Evolutionary conservation across 2,797 vertebrate species (phyloP), one percentile per base, ranked within the genome.

Genomic region (Epinephelus malabaricus): DNA sequence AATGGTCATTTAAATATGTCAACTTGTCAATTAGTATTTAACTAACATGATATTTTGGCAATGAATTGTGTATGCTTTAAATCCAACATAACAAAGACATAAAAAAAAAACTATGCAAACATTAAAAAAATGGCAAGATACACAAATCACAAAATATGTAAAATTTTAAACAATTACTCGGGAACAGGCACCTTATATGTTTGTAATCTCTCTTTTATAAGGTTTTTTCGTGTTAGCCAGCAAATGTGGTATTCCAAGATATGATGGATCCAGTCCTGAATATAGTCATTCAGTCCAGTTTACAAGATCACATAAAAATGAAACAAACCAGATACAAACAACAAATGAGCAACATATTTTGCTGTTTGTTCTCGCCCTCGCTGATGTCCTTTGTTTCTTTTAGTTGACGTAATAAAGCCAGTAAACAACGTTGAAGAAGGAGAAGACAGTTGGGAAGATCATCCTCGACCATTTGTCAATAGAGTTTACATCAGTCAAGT

Each of bases 351-450:
- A 76, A 86, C 73, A 78, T 70, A 58, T 82, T 86, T 79, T 79
- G 67, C 74, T 79, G 78, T 81, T 83, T 88, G 83, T 58, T 81
- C 84, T 88, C 63, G 66, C 89, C 81, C 87, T 79, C 46, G 45
- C 61, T 62, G 30, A 73, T 80, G 87, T 89, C 64, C 69, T 56
- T 49, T 76, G 63, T 58, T 43, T 54, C 27, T 75, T 93, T 96
- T 97, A 99, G 93, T 99, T 99, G 95, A 99, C 94, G 79, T 99
- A 99, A 88, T 99, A 99, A 92, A 99, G 98, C 98, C 98, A 99
- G 87, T 99, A 99, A 92, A 99, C 89, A 40, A 99, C 95, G 87
- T 99, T 99, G 94, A 99, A 99, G 90, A 99, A 97, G 90, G 97
- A 97, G 90, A 99, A 99, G 88, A 99, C 97, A 5, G 98, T 98